Evolutionary conservation across 2,113 vertebrate genomes (phyloP), one percentile per base, ranked within the genome.

Genomic region (Salvelinus sp.): DNA sequence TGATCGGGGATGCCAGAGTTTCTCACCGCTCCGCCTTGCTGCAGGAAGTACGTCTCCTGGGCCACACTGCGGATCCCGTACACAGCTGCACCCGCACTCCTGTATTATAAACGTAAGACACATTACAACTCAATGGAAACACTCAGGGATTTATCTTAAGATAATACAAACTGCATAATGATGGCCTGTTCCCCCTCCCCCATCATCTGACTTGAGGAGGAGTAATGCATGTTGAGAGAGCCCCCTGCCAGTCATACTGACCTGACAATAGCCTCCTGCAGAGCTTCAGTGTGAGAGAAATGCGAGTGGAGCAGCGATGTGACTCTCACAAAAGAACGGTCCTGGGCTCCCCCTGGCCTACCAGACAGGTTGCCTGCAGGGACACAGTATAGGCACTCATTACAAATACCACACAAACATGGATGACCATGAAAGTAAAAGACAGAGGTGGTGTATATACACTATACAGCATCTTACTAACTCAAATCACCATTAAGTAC

Each of bases 21-120:
- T 80, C 93, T 95, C 7, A 86, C 68, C 0, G 92, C 84, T 0
- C 88, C 62, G 0, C 89, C 91, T 72, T 95, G 91, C 83, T 95
- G 96, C 91, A 96, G 95, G 91, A 98, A 99, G 80, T 94, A 98
- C 14, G 96, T 97, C 70, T 98, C 97, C 75, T 98, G 96, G 64
- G 94, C 93, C 0, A 93, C 82, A 38, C 60, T 97, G 62, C 94
- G 88, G 63, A 94, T 96, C 23, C 94, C 96, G 0, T 95, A 98
- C 60, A 97, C 92, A 0, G 97, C 95, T 0, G 91, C 91, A 30
- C 93, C 85, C 12, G 95, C 95, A 0, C 92, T 99, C 88, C 97
- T 99, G 83, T 1, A 28, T 64, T 12, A 73, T 12, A 73, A 75
- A 18, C 10, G 9, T 57, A 16, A 10, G 66, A 14, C 57, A n/a